A percentile compares a stretch with the other conserved stretches of the same genome.
These are phyloP conservation scores for Cardiocondyla obscurior DNA, from an alignment of 1,140 invertebrate species.

Conservation along the genomic window DNA sequence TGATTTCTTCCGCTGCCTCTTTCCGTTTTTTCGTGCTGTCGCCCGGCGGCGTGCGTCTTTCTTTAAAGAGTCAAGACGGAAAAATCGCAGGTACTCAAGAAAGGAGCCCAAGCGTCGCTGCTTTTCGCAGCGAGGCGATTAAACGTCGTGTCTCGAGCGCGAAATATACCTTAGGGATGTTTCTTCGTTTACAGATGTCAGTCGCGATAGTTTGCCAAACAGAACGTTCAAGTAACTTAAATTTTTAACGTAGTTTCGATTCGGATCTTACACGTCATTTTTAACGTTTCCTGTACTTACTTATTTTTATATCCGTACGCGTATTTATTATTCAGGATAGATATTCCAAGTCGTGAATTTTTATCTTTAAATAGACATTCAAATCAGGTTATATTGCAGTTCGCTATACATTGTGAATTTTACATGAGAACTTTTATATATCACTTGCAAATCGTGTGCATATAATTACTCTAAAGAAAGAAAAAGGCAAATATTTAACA, in stretches of 20 bases:
- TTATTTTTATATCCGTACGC: not conserved
- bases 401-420: not conserved
- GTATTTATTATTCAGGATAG: slow-evolving; percentile 11
- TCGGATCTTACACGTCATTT: not conserved
- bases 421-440: not conserved
- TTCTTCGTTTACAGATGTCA: not conserved
- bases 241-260: not conserved
- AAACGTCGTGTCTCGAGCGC: slow-evolving; percentile 21
- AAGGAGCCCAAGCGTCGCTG: not conserved
- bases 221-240: not conserved
- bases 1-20: slow-evolving; percentile 21
- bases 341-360: not conserved
- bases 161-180: slow-evolving; percentile 4
- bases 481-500: not conserved
- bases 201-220: not conserved
- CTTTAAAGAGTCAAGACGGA: slow-evolving; percentile 43
- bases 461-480: not conserved
- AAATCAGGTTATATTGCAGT: not conserved
- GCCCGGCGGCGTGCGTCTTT: not conserved
- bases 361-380: not conserved
- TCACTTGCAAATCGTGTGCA: not conserved
- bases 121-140: slow-evolving; percentile 6
- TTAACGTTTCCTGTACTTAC: not conserved
- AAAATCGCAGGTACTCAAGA: not conserved
- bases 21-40: not conserved